phyloP scores from a whole-genome alignment of 1,140 invertebrate species.

The Drosophila lacteicornis region DNA sequence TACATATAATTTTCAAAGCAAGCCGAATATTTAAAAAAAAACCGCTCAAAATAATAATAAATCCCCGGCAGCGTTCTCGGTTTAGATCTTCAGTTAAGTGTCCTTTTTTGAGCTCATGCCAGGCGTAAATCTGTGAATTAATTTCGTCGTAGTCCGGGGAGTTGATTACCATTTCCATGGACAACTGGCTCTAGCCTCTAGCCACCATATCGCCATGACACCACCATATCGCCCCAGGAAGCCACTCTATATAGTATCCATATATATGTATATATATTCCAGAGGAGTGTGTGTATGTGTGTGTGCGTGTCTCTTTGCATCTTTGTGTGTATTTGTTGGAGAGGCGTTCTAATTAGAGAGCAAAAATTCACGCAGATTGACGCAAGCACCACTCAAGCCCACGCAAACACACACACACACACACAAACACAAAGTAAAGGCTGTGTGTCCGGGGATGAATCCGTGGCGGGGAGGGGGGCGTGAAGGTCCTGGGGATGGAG shows the following conservation, averaged over 20 bases:
- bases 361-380: slow-evolving; percentile 75
- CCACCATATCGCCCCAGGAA: neutral
- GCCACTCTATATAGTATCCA: slow-evolving; percentile 9
- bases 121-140: slow-evolving; percentile 20
- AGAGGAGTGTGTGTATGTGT: slow-evolving; percentile 17
- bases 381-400: slow-evolving; percentile 54
- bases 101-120: slow-evolving; percentile 19
- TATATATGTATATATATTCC: slow-evolving; percentile 7
- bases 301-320: slow-evolving; percentile 15
- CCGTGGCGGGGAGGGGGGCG: neutral
- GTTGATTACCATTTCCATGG: slow-evolving; percentile 41
- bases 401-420: slow-evolving; percentile 38
- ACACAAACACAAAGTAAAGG: slow-evolving; percentile 10
- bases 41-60: neutral
- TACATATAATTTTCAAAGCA: neutral
- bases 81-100: slow-evolving; percentile 4
- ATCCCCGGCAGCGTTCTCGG: neutral
- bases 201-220: slow-evolving; percentile 40
- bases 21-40: neutral
- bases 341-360: slow-evolving; percentile 81
- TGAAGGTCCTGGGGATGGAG: slow-evolving; percentile 6
- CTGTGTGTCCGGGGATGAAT: neutral
- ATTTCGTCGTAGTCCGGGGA: slow-evolving; percentile 6
- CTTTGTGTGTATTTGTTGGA: slow-evolving; percentile 51
- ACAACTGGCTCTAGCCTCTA: slow-evolving; percentile 15